Evolutionary conservation across 2,888 invertebrate genomes (phyloP).

Genomic region (Orthonevra nobilis): DNA sequence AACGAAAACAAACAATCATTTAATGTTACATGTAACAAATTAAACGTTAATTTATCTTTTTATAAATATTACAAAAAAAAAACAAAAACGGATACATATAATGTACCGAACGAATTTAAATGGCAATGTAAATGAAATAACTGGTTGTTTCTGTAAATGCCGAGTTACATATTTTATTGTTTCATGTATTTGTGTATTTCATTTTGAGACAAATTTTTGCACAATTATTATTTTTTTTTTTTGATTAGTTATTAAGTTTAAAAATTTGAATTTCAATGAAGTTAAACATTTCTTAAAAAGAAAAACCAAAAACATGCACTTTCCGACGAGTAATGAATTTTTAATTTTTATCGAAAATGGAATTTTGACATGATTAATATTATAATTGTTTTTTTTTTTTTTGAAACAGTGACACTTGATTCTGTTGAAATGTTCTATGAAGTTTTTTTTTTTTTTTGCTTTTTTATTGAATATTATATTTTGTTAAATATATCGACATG

Average conservation of each 20-base stretch:
- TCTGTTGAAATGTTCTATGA: conserved; percentile 43
- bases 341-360: conserved; percentile 10
- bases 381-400: conserved; percentile 2
- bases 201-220: conserved; percentile 53
- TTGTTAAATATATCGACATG: conserved; percentile 63
- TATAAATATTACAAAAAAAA: conserved; percentile 10
- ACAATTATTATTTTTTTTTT: no score
- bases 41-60: conserved; percentile 61
- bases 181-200: conserved; percentile 58
- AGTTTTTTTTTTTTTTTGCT: conserved; percentile 33
- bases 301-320: not conserved
- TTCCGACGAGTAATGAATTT: conserved; percentile 11
- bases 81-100: conserved; percentile 43
- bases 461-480: conserved; percentile 5
- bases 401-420: conserved; percentile 24
- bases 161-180: conserved; percentile 36
- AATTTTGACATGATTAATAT: not conserved
- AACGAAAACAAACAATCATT: conserved; percentile 38
- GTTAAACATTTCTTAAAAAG: conserved; percentile 36
- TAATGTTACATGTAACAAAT: conserved; percentile 67
- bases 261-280: conserved; percentile 48
- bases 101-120: conserved; percentile 53
- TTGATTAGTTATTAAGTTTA: conserved; percentile 55
- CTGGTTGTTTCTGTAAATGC: conserved; percentile 25
- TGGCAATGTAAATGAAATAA: conserved; percentile 7